A percentile compares a stretch with the other conserved stretches of the same genome.
Evolutionary conservation across 2,888 invertebrate species (phyloP).

Genomic region (Chymomyza fuscimana): DNA sequence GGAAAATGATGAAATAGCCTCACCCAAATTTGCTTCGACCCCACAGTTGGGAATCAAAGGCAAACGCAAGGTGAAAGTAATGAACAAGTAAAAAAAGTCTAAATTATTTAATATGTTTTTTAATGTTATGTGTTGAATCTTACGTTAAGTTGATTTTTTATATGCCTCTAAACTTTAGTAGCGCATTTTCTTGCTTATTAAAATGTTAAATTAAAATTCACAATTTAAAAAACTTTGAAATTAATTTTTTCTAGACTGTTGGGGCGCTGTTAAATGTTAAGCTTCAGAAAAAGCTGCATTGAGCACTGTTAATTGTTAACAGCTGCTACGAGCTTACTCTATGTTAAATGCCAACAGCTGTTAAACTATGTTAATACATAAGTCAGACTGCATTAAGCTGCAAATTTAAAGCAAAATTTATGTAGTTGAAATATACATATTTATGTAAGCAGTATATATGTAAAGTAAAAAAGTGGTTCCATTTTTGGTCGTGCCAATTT

Average conservation of each 20-base stretch:
- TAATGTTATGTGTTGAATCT: background rate
- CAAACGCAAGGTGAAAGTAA: background rate
- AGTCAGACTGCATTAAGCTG: too few species aligned
- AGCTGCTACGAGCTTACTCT: background rate
- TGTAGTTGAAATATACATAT: too few species aligned
- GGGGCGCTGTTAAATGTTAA: background rate
- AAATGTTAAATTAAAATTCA: background rate
- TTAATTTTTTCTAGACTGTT: background rate
- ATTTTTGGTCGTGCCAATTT: too few species aligned
- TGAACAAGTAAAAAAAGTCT: background rate
- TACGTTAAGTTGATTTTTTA: background rate
- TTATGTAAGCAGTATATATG: too few species aligned
- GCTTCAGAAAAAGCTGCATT: background rate
- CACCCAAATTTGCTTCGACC: conserved; percentile 12
- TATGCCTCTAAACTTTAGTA: background rate
- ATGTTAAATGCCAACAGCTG: background rate
- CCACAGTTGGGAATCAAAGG: conserved; percentile 8
- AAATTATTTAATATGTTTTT: background rate
- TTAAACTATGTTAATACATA: too few species aligned
- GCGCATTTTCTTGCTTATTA: background rate
- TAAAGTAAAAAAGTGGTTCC: too few species aligned
- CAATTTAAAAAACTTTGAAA: background rate
- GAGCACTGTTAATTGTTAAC: background rate
- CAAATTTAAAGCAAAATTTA: background rate
- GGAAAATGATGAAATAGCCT: background rate